Evolutionary conservation across 2,888 invertebrate genomes (phyloP).

Genomic region (Trissolcus brochymenae): DNA sequence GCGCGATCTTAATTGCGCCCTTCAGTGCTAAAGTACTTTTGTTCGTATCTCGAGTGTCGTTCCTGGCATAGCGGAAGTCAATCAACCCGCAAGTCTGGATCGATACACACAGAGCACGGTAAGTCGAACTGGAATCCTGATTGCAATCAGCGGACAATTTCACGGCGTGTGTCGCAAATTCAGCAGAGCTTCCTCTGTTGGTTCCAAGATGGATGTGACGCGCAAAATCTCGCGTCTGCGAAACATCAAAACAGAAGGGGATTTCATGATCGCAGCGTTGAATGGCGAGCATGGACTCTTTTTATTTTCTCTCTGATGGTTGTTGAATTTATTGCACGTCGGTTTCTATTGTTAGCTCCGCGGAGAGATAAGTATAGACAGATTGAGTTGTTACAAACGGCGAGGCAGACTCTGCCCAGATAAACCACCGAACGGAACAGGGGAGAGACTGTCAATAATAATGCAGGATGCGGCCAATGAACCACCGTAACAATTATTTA

Average conservation of each 20-base stretch:
- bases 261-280: neutral
- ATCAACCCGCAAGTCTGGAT: slow-evolving; percentile 56
- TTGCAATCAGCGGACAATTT: slow-evolving; percentile 71
- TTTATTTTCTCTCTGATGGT: slow-evolving; percentile 16
- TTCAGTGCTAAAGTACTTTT: slow-evolving; percentile 36
- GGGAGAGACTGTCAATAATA: slow-evolving; percentile 65
- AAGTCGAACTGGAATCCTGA: slow-evolving; percentile 66
- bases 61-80: slow-evolving; percentile 59
- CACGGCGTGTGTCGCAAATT: slow-evolving; percentile 51
- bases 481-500: slow-evolving; percentile 73
- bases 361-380: slow-evolving; percentile 52
- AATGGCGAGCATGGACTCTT: neutral
- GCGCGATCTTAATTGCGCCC: slow-evolving; percentile 44
- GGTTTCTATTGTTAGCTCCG: slow-evolving; percentile 53
- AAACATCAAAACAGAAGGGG: neutral
- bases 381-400: slow-evolving; percentile 62
- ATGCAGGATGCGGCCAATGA: slow-evolving; percentile 75
- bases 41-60: slow-evolving; percentile 57
- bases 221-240: neutral
- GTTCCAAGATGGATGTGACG: neutral
- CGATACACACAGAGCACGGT: slow-evolving; percentile 62
- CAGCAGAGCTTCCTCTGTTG: slow-evolving; percentile 56
- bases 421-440: slow-evolving; percentile 68
- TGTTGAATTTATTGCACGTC: slow-evolving; percentile 50
- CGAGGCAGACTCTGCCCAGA: slow-evolving; percentile 67